A percentile compares a stretch with the other conserved stretches of the same genome.
Evolutionary conservation across 23 tunicate species (phyloP).

Genomic region (Oikopleura albicans): DNA sequence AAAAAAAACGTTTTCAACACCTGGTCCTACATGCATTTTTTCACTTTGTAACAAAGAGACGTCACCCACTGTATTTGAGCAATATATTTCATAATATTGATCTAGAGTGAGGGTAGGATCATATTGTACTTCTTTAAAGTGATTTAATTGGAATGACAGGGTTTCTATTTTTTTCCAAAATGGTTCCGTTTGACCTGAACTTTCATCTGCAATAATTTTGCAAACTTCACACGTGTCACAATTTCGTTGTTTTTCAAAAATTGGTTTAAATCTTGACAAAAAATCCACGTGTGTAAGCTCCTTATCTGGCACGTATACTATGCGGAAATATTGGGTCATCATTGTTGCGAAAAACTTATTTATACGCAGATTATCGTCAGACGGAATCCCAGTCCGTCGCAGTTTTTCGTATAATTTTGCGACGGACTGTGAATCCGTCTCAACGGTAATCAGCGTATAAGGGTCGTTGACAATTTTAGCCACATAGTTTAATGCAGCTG

Average conservation of each 20-base stretch:
- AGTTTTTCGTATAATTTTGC: neutral
- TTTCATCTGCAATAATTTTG: neutral
- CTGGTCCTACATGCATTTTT: no score
- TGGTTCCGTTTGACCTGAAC: no score
- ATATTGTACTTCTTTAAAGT: no score
- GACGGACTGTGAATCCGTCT: neutral
- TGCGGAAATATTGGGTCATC: neutral
- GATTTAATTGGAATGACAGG: no score
- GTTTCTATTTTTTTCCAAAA: no score
- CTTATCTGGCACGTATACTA: neutral
- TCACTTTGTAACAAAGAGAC: no score
- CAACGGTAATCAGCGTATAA: neutral
- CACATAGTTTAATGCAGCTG: neutral
- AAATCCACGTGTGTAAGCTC: neutral
- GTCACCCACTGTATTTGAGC: no score
- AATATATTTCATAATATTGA: neutral
- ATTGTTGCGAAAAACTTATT: neutral
- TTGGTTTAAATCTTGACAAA: neutral
- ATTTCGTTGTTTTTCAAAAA: neutral
- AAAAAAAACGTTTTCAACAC: no score
- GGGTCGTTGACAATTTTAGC: neutral
- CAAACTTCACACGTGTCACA: neutral
- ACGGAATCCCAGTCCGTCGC: neutral
- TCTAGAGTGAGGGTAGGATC: no score
- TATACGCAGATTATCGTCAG: neutral